Evolutionary conservation across 2,888 invertebrate genomes (phyloP), one percentile per base, ranked within the genome.

Genomic region (Stratiomys singularior): DNA sequence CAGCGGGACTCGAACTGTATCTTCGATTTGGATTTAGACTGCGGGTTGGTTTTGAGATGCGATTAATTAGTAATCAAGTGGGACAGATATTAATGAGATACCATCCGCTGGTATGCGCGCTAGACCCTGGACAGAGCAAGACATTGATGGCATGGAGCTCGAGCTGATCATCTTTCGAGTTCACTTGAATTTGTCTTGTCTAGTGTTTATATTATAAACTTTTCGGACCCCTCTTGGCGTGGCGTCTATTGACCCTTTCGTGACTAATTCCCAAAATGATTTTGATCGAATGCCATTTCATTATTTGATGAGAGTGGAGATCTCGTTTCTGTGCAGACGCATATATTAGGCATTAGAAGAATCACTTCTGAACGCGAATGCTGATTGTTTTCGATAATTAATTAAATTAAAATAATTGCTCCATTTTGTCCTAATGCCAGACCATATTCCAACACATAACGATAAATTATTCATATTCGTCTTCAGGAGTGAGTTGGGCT

Each of bases 51-150:
- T 44, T 74, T 37, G 58, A 28, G 74, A 37, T 37, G 37, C 74
- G 74, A 74, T 60, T 74, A 74, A 74, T 74, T 74, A 74, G 74
- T 58, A 74, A 74, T 74, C 74, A 60, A 74, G 60, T 74, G 60
- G 58, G 74, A 74, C 74, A 74, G 74, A 74, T 74, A 74, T 74
- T 74, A 74, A 74, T 74, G 74, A 60, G 74, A 44, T 60, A 23
- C 52, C 23, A 58, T 37, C 37, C 37, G 60, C 18, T 74, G 58
- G 74, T 21, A 74, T 74, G 74, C 74, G 44, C 56, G 37, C 37
- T 3, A 5, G 9, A 37, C 37, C 58, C 27, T 23, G 74, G 21
- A 46, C 23, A 18, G 44, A 25, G 18, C 23, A 47, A n/a, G 69
- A 47, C 28, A 69, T 44, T 37, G 18, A 30, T 69, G 69, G 69